These are phyloP conservation scores for Trichogramma pretiosum DNA, from an alignment of 1,140 invertebrate genomes.

Conservation along the genomic window DNA sequence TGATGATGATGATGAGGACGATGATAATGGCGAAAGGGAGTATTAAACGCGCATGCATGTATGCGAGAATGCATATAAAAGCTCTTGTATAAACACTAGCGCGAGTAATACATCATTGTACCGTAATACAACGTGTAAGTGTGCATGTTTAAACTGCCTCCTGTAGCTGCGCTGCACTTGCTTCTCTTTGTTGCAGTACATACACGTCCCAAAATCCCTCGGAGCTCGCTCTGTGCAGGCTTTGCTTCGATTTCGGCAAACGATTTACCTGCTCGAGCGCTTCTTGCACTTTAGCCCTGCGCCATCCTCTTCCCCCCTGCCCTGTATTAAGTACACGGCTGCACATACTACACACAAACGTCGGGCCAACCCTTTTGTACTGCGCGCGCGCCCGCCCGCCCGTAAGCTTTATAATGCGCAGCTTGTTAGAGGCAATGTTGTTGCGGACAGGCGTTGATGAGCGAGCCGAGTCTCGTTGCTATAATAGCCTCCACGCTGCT, in stretches of 20 bases:
- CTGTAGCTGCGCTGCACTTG: neutral
- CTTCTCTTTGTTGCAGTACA: too few relatives aligned
- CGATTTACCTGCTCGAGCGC: neutral
- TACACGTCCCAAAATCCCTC: neutral
- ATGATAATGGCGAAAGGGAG: too few relatives aligned
- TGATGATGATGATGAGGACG: too few relatives aligned
- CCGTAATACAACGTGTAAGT: constrained; percentile 20
- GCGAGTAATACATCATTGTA: constrained; percentile 19
- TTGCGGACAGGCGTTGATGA: neutral
- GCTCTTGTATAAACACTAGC: constrained; percentile 10
- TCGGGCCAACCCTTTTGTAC: too few relatives aligned
- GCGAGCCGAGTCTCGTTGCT: neutral
- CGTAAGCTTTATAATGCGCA: neutral
- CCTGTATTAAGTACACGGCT: neutral
- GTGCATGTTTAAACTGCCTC: constrained; percentile 18
- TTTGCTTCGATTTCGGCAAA: constrained; percentile 10
- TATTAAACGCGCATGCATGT: too few relatives aligned
- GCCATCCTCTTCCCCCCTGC: too few relatives aligned
- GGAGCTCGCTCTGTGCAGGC: too few relatives aligned
- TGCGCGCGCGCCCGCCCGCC: neutral
- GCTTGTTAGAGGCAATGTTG: neutral
- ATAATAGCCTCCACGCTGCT: neutral
- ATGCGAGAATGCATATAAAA: too few relatives aligned
- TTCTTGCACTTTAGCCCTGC: neutral
- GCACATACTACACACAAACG: neutral